Evolutionary conservation across 2,113 vertebrate species (phyloP).

Genomic region (Megaceryle torquata): DNA sequence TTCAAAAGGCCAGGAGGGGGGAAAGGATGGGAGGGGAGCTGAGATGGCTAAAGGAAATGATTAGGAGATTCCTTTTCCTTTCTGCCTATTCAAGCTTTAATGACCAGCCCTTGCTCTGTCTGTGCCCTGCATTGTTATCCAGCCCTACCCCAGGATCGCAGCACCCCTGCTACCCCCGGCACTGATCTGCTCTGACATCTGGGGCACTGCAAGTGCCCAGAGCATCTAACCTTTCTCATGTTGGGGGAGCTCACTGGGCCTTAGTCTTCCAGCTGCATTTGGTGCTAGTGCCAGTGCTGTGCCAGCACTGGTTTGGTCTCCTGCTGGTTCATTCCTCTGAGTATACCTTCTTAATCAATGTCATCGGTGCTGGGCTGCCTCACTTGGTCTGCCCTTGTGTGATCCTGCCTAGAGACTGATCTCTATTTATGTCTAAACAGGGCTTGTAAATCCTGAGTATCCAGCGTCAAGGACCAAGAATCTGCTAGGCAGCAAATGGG

Average conservation of each 20-base stretch:
- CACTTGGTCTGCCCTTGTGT: not conserved
- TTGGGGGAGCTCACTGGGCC: not conserved
- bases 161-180: not conserved
- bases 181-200: not conserved
- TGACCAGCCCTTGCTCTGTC: slow-evolving; percentile 28
- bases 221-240: not conserved
- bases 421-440: not conserved
- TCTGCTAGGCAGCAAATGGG: not conserved
- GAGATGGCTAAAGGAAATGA: slow-evolving; percentile 62
- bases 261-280: not conserved
- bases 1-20: slow-evolving; percentile 54
- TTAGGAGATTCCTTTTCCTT: slow-evolving; percentile 64
- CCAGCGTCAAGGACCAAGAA: not conserved
- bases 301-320: not conserved
- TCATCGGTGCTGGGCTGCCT: not conserved
- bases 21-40: slow-evolving; percentile 32
- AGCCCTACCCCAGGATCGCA: not conserved
- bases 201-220: not conserved
- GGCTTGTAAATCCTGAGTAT: not conserved
- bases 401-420: not conserved
- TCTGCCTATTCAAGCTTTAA: slow-evolving; percentile 56
- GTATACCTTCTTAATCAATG: not conserved
- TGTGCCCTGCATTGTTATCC: slow-evolving; percentile 44
- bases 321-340: not conserved
- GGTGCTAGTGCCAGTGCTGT: not conserved